A percentile compares a stretch with the other conserved stretches of the same genome.
Evolutionary conservation across 2,888 invertebrate species (phyloP).

Genomic region (Gasteruption jaculator): DNA sequence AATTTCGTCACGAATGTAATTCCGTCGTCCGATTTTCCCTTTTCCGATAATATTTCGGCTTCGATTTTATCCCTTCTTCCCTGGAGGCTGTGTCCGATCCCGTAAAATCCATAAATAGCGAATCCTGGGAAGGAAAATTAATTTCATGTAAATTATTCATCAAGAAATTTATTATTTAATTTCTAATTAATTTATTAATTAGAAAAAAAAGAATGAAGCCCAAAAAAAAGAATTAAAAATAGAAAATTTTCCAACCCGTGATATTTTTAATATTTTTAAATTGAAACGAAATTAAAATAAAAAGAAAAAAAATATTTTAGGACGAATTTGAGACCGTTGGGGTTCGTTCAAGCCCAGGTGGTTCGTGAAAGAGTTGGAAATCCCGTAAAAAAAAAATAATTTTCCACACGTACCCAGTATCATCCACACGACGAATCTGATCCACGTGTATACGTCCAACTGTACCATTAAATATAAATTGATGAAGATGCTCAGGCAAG

Average conservation of each 20-base stretch:
- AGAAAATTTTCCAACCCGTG: no score
- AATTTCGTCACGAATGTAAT: constrained; percentile 28
- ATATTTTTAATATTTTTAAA: no score
- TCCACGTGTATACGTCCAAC: constrained; percentile 81
- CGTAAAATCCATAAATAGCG: constrained; percentile 81
- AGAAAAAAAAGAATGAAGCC: no score
- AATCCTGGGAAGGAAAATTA: constrained; percentile 61
- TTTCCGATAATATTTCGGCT: constrained; percentile 29
- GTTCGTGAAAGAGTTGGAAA: no score
- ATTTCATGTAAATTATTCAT: no score
- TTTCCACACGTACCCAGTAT: constrained; percentile 60
- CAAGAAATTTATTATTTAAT: no score
- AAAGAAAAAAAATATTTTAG: no score
- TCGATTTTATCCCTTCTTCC: constrained; percentile 44
- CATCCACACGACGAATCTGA: constrained; percentile 83
- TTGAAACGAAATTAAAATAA: no score
- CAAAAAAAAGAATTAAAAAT: no score
- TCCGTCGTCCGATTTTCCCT: constrained; percentile 31
- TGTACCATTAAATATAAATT: constrained; percentile 91
- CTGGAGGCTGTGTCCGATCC: constrained; percentile 72
- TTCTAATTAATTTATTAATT: no score
- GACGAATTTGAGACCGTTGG: no score
- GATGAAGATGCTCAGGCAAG: constrained; percentile 78
- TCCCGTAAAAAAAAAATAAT: constrained; percentile 1
- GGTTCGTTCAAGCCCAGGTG: no score